Evolutionary conservation across 1,140 invertebrate species (phyloP).

Genomic region (Calephelis nemesis): DNA sequence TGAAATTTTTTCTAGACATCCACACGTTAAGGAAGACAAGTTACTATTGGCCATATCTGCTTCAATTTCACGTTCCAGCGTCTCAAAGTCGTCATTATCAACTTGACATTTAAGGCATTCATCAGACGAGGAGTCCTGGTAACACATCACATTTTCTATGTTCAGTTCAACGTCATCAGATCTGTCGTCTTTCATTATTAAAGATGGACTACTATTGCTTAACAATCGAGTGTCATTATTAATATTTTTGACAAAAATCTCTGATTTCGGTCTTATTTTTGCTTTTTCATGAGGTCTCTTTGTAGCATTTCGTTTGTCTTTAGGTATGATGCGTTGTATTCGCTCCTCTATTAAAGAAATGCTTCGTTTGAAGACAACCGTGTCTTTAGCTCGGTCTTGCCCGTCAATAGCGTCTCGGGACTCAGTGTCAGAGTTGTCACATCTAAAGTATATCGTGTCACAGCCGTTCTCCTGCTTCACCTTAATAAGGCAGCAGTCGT

Average conservation of each 20-base stretch:
- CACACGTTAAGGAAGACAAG: constrained; percentile 40
- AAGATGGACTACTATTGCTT: constrained; percentile 61
- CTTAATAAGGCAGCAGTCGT: constrained; percentile 74
- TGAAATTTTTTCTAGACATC: constrained; percentile 64
- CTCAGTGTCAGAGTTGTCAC: constrained; percentile 62
- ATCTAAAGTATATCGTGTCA: constrained; percentile 64
- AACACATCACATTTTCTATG: constrained; percentile 63
- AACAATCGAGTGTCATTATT: constrained; percentile 41
- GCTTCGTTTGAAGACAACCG: constrained; percentile 64
- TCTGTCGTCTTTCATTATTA: constrained; percentile 41
- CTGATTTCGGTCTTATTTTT: constrained; percentile 53
- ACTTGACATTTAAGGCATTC: constrained; percentile 56
- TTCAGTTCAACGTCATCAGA: constrained; percentile 61
- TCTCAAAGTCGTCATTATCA: constrained; percentile 64
- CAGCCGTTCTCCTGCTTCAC: constrained; percentile 67
- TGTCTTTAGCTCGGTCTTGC: constrained; percentile 43
- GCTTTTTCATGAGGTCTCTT: constrained; percentile 31
- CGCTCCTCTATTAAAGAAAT: constrained; percentile 63
- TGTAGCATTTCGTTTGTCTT: constrained; percentile 43
- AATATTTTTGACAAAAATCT: constrained; percentile 47
- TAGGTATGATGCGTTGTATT: constrained; percentile 55
- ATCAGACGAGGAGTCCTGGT: constrained; percentile 70
- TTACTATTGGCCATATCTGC: constrained; percentile 48
- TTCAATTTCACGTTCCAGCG: constrained; percentile 60
- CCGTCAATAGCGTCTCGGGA: constrained; percentile 56